Evolutionary conservation across 2,113 vertebrate species (phyloP).

Genomic region (Alaudala cheleensis): DNA sequence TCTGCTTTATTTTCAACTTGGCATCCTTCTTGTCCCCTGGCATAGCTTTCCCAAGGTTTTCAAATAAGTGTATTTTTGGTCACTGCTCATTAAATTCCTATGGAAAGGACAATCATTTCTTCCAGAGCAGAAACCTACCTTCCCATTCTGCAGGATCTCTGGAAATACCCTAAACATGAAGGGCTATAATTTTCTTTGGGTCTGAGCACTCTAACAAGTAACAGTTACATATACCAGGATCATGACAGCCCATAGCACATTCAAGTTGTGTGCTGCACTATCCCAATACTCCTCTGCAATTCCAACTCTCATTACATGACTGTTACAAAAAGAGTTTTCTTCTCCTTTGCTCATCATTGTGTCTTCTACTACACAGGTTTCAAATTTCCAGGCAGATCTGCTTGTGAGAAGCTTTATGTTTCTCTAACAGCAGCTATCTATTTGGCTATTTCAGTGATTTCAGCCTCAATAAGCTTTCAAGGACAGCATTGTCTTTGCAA

Average conservation of each 20-base stretch:
- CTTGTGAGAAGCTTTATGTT: not conserved
- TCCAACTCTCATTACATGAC: not conserved
- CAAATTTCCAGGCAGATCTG: not conserved
- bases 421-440: not conserved
- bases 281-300: not conserved
- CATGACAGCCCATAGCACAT: not conserved
- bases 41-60: not conserved
- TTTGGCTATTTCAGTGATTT: not conserved
- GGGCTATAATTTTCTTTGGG: not conserved
- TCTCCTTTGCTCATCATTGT: not conserved
- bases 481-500: not conserved
- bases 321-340: not conserved
- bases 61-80: not conserved
- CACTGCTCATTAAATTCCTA: not conserved
- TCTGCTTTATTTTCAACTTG: not conserved
- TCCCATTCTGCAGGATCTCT: not conserved
- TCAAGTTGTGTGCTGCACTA: not conserved
- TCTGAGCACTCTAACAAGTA: not conserved
- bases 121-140: not conserved
- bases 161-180: not conserved
- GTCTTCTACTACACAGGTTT: not conserved
- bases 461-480: not conserved
- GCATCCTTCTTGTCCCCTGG: not conserved
- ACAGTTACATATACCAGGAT: fast-evolving
- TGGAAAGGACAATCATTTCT: not conserved